These are phyloP conservation scores for Heliothis virescens DNA, from an alignment of 1,140 invertebrate genomes.

Conservation along the genomic window DNA sequence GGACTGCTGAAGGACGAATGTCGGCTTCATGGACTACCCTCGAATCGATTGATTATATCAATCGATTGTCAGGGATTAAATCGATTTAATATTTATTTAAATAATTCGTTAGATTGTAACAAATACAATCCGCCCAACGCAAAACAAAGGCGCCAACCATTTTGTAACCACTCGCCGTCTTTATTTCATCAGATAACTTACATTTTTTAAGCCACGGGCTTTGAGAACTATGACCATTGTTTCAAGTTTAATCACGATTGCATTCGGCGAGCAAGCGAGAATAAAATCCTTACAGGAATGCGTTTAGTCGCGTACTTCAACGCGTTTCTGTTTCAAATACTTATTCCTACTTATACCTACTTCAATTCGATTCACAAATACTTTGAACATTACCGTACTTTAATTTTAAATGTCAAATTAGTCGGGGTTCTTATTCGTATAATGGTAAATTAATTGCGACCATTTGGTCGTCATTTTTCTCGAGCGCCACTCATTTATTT, in stretches of 20 bases:
- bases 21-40: no score
- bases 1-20: no score
- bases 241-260: constrained; percentile 58
- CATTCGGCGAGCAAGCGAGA: constrained; percentile 37
- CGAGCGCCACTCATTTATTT: constrained; percentile 53
- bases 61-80: no score
- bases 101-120: no score
- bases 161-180: constrained; percentile 48
- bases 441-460: constrained; percentile 50
- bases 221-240: constrained; percentile 60
- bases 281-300: constrained; percentile 27
- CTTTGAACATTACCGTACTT: constrained; percentile 3
- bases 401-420: constrained; percentile 40
- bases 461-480: constrained; percentile 63
- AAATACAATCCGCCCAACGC: constrained; percentile 10
- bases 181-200: constrained; percentile 51
- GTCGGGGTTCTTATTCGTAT: constrained; percentile 36
- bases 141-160: constrained; percentile 50
- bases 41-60: no score
- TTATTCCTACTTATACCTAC: neutral
- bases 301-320: neutral
- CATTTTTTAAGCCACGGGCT: constrained; percentile 52
- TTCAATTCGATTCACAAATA: constrained; percentile 16
- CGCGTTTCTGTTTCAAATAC: neutral
- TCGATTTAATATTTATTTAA: no score